Conservation (phyloP, 2,888 invertebrate genomes). For the Tortricodes alternella region DNA sequence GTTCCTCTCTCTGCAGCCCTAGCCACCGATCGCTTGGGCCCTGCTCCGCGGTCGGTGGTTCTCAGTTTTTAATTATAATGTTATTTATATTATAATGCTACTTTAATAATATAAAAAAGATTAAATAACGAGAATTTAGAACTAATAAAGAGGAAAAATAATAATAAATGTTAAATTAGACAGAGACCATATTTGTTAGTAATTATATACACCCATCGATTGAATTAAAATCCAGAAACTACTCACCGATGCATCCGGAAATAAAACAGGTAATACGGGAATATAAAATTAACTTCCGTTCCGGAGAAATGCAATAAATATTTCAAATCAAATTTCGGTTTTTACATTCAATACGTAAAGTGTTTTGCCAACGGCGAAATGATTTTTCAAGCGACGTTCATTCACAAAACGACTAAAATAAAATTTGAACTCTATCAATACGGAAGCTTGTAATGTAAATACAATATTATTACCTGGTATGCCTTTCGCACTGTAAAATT, state of each 20-base stretch:
- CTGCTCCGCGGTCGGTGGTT: no score
- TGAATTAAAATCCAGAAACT: neutral
- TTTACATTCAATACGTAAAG: neutral
- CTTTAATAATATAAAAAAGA: no score
- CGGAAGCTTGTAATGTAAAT: no score
- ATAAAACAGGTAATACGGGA: neutral
- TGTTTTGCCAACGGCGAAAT: no score
- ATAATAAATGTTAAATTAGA: no score
- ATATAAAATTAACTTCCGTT: slow-evolving; percentile 1
- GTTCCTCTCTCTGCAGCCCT: no score
- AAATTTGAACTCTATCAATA: neutral
- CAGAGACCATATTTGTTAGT: no score
- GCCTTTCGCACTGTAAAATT: neutral
- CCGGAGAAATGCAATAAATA: slow-evolving; percentile 7
- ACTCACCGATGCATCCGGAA: neutral
- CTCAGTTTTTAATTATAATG: no score
- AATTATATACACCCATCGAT: neutral
- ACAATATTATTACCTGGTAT: neutral
- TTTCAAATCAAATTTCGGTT: slow-evolving; percentile 12
- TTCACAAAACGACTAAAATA: neutral
- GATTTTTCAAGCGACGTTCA: neutral
- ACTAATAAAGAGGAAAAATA: no score
- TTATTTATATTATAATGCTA: no score
- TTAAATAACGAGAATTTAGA: no score
- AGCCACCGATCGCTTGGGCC: no score